Evolutionary conservation across 1,140 invertebrate genomes (phyloP), one percentile per base, ranked within the genome.

Genomic region (Drosophila lacertosa): DNA sequence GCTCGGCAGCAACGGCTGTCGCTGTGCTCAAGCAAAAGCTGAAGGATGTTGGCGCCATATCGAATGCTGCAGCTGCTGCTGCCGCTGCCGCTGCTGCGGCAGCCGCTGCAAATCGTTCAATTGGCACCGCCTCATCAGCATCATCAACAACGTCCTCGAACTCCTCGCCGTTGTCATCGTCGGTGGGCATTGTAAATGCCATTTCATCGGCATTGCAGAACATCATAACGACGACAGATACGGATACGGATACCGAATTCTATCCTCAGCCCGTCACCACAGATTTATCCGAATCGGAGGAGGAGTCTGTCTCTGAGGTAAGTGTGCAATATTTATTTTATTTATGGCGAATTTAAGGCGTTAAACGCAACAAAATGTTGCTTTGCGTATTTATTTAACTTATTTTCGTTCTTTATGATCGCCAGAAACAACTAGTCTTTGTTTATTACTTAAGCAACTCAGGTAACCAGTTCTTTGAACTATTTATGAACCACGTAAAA

Each of bases 301-400:
- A 97, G 92, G 97, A 97, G 92, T 97, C 96, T 92, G 96, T 97
- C 91, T 97, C 96, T 84, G 96, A 97, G 95, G 97, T 97, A 95
- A 91, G 92, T 79, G 48, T 16, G 2, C 4, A 11, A 6, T 2
- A 9, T n/a, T n/a, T n/a, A n/a, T n/a, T 35, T 35, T 35, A 35
- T 35, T 2, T n/a, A 35, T 1, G 24, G 26, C 9, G 26, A 9
- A 29, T n/a, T n/a, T n/a, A n/a, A n/a, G n/a, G n/a, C n/a, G n/a
- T n/a, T n/a, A n/a, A 29, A 29, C 26, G 1, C 2, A 7, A 29
- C 5, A 29, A 29, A 9, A 7, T 59, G 2, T 13, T 16, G 32
- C 6, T 42, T 42, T 22, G 18, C 7, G 11, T 55, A 54, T n/a
- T 18, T 13, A 5, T 40, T 0, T 7, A 29, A 29, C 26, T 29